These are phyloP conservation scores for Pantherophis guttatus DNA, from an alignment of 2,113 vertebrate genomes.

Conservation along the genomic window DNA sequence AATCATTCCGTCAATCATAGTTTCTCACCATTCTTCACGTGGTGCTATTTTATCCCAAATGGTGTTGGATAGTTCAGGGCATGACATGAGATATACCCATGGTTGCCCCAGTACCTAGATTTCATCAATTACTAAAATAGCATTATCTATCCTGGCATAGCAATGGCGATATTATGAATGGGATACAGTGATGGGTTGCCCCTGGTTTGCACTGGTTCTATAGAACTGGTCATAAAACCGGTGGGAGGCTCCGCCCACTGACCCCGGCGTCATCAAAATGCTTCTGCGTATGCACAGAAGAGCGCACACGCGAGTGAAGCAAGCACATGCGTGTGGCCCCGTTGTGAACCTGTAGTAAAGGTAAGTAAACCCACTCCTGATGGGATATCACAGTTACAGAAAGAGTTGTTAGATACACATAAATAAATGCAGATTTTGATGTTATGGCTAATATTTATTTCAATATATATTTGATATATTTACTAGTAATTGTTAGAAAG, in stretches of 20 bases:
- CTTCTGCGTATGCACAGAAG: too few relatives aligned
- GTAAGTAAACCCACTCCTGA: not conserved
- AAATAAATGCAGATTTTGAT: not conserved
- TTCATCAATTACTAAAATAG: not conserved
- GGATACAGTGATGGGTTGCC: too few relatives aligned
- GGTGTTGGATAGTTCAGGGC: not conserved
- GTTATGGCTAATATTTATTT: not conserved
- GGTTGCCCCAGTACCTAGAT: not conserved
- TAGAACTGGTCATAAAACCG: too few relatives aligned
- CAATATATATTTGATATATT: not conserved
- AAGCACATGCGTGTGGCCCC: too few relatives aligned
- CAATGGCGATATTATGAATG: not conserved
- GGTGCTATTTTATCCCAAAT: not conserved
- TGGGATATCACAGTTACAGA: not conserved
- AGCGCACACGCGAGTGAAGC: too few relatives aligned
- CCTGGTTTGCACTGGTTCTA: too few relatives aligned
- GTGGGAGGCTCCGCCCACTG: too few relatives aligned
- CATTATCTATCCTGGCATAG: not conserved
- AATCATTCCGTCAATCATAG: not conserved
- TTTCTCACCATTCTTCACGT: not conserved
- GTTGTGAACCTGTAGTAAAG: too few relatives aligned
- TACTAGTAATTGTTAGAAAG: not conserved
- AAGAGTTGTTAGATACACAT: not conserved
- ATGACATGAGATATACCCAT: not conserved
- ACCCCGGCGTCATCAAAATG: too few relatives aligned